These are phyloP conservation scores for Botia kubotai DNA, from an alignment of 2,797 vertebrate genomes.

Conservation along the genomic window DNA sequence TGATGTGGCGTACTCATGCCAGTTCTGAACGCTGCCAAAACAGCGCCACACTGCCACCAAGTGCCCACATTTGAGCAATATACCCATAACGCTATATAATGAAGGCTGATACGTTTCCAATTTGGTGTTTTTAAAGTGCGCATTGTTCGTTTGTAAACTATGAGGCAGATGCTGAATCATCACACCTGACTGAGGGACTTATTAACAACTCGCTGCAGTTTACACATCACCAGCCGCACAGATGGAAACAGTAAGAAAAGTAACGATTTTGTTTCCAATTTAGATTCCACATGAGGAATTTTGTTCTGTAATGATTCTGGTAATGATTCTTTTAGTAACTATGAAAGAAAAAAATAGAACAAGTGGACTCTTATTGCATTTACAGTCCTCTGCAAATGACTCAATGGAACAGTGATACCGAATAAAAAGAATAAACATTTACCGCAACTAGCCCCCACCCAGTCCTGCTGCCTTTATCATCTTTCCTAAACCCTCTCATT, in stretches of 20 bases:
- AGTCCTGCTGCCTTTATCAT: neutral
- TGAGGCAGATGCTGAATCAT: neutral
- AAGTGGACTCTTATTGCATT: neutral
- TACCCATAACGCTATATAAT: neutral
- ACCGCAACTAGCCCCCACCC: neutral
- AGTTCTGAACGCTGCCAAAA: neutral
- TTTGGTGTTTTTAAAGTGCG: neutral
- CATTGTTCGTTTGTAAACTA: neutral
- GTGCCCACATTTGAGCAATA: conserved; percentile 12
- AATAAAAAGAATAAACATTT: neutral
- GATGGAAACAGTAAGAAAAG: neutral
- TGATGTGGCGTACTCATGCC: neutral
- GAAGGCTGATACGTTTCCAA: neutral
- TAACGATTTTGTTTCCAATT: neutral
- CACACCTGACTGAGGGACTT: neutral
- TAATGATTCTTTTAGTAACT: neutral
- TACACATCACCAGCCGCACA: neutral
- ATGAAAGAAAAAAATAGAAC: neutral
- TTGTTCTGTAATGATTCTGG: neutral
- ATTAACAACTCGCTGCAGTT: neutral
- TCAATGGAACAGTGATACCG: neutral
- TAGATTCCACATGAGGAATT: neutral
- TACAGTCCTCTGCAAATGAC: neutral
- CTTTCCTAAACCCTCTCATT: neutral
- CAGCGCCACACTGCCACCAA: conserved; percentile 50